These are phyloP conservation scores for Bothrops jararaca DNA, from an alignment of 2,113 vertebrate genomes.

Conservation along the genomic window DNA sequence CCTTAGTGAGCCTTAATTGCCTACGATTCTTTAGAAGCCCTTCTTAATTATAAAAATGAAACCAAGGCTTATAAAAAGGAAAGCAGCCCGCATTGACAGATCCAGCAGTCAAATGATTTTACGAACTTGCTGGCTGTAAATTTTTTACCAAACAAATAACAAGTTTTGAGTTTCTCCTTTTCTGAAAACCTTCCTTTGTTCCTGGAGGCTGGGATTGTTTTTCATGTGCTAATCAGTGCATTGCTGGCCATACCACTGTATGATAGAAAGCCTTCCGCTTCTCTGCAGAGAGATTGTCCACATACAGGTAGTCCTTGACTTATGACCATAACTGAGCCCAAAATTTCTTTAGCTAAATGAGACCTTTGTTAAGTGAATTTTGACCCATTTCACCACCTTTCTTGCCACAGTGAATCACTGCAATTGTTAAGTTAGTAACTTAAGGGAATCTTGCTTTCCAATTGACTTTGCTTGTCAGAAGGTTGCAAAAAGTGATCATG, in stretches of 20 bases:
- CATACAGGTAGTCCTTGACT: background rate
- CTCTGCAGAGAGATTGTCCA: background rate
- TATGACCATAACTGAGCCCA: background rate
- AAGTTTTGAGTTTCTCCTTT: slow-evolving; percentile 8
- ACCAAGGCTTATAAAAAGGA: background rate
- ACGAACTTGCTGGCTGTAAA: background rate
- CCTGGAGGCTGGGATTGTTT: slow-evolving; percentile 8
- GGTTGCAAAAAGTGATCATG: background rate
- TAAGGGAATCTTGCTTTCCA: background rate
- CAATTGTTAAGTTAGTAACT: background rate
- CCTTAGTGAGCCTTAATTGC: background rate
- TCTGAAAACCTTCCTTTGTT: background rate
- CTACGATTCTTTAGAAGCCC: slow-evolving; percentile 34
- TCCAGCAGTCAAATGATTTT: background rate
- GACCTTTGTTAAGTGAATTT: background rate
- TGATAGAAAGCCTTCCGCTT: background rate
- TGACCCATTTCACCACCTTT: background rate
- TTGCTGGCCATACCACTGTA: background rate
- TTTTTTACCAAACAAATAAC: slow-evolving; percentile 19
- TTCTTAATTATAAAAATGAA: slow-evolving; percentile 26
- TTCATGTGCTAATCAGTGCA: slow-evolving; percentile 4
- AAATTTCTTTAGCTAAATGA: background rate
- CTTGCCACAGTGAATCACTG: background rate
- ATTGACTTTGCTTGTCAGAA: background rate
- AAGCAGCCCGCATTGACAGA: background rate